Conservation (phyloP, 2,113 vertebrate genomes). For the Sclerurus mexicanus region DNA sequence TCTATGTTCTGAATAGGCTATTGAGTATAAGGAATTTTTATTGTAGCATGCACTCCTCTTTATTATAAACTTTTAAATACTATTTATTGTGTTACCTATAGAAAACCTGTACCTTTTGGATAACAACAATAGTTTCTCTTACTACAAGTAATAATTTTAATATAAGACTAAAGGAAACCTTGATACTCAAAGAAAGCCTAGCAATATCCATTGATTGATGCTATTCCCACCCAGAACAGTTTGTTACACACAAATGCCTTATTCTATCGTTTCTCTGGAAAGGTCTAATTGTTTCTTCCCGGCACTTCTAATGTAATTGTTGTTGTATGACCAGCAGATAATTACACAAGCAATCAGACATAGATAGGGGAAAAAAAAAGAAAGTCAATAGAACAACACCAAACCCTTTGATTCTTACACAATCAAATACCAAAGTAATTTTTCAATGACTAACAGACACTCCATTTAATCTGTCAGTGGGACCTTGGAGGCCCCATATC, state of each 20-base stretch:
- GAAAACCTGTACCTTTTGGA: conserved; percentile 33
- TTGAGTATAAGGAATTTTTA: conserved; percentile 44
- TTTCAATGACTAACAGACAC: neutral
- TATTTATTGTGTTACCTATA: conserved; percentile 35
- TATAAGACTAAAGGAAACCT: conserved; percentile 11
- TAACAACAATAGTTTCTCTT: conserved; percentile 19
- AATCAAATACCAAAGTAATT: neutral
- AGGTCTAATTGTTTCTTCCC: conserved; percentile 6
- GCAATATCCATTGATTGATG: neutral
- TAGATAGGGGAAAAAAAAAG: neutral
- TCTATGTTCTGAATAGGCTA: neutral
- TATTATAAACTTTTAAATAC: conserved; percentile 59
- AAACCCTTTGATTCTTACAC: neutral
- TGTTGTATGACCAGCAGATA: neutral
- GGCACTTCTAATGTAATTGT: neutral
- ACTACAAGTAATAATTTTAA: conserved; percentile 35
- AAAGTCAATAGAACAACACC: neutral
- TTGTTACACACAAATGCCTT: neutral
- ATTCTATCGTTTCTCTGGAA: neutral
- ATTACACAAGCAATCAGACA: neutral
- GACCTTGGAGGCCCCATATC: neutral
- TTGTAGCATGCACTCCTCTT: conserved; percentile 1
- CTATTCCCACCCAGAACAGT: neutral
- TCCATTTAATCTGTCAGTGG: neutral
- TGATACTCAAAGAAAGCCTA: neutral